These are phyloP conservation scores for Euwallacea similis DNA, from an alignment of 1,140 invertebrate species.

Conservation along the genomic window DNA sequence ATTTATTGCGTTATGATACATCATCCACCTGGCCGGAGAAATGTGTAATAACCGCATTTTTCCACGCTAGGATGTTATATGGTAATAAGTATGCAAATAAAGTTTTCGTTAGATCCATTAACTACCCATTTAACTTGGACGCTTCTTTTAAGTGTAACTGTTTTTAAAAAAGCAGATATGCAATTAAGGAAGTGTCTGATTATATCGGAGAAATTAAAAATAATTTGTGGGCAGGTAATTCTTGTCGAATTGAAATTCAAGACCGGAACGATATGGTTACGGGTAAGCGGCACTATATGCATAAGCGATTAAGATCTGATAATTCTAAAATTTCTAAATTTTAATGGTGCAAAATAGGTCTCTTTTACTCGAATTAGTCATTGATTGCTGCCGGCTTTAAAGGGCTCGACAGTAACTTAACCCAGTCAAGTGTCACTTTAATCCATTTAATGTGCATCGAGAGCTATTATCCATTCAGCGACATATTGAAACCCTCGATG, in stretches of 20 bases:
- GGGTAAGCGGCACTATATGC: not conserved
- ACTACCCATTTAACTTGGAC: constrained; percentile 1
- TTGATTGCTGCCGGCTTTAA: no score
- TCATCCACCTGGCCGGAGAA: constrained; percentile 1
- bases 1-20: constrained; percentile 5
- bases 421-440: not conserved
- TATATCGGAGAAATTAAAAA: constrained; percentile 9
- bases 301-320: no score
- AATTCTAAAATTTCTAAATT: no score
- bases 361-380: no score
- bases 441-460: constrained; percentile 10
- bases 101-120: constrained; percentile 7
- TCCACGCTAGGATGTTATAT: constrained; percentile 2
- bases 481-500: constrained; percentile 23
- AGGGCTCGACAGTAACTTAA: no score
- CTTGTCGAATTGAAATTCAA: constrained; percentile 3
- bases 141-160: constrained; percentile 15
- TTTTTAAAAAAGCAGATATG: constrained; percentile 9
- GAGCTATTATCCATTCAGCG: constrained; percentile 14
- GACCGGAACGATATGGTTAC: not conserved
- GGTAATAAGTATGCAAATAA: constrained; percentile 13
- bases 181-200: constrained; percentile 8
- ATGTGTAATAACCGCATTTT: constrained; percentile 4
- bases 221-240: not conserved
- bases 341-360: no score